phyloP scores from a whole-genome alignment of 2,888 invertebrate species.

The Cosmia trapezina region DNA sequence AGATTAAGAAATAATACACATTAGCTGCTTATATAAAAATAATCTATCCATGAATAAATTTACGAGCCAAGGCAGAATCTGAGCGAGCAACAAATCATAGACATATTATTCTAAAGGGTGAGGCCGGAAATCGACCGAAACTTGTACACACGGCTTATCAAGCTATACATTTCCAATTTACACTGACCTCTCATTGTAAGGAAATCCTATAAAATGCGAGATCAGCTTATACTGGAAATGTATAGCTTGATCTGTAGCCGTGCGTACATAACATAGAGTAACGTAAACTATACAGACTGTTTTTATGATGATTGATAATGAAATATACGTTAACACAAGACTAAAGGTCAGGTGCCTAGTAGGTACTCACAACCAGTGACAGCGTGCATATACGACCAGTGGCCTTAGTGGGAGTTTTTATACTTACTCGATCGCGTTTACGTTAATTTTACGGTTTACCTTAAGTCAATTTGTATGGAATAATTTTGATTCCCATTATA shows the following conservation, averaged over 20 bases:
- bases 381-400: background rate
- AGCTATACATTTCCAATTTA: too few relatives aligned
- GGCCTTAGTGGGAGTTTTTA: too few relatives aligned
- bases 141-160: too few relatives aligned
- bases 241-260: too few relatives aligned
- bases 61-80: background rate
- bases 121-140: background rate
- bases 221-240: too few relatives aligned
- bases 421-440: too few relatives aligned
- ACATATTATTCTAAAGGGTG: background rate
- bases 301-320: background rate
- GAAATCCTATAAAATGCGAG: too few relatives aligned
- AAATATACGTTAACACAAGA: background rate
- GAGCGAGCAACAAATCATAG: background rate
- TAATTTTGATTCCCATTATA: too few relatives aligned
- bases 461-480: too few relatives aligned
- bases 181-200: too few relatives aligned
- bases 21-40: constrained; percentile 12
- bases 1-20: constrained; percentile 6
- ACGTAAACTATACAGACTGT: background rate
- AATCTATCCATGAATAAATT: background rate
- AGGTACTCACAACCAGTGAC: too few relatives aligned
- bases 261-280: background rate
- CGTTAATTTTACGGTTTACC: too few relatives aligned
- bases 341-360: background rate